These are phyloP conservation scores for Apaloderma vittatum DNA, from an alignment of 2,113 vertebrate genomes.

Conservation along the genomic window DNA sequence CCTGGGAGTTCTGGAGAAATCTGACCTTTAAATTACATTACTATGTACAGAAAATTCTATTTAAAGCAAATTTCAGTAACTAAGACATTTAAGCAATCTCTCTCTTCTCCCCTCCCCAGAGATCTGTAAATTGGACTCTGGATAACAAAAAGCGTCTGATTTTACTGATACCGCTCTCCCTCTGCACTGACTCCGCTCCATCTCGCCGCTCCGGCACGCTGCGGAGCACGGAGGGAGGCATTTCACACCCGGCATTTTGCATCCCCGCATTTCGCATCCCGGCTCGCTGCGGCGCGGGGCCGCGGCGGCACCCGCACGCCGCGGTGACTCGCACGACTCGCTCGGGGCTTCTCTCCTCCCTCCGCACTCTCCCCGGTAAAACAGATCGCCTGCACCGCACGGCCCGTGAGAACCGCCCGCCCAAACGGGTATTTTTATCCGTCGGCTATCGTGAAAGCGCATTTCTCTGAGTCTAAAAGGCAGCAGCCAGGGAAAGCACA, in stretches of 20 bases:
- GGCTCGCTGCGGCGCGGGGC: accelerated
- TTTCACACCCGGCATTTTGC: background rate
- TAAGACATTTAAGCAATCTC: slow-evolving; percentile 31
- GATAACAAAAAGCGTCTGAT: background rate
- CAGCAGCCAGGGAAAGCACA: background rate
- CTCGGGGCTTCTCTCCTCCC: background rate
- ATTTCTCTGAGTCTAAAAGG: background rate
- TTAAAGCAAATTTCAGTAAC: slow-evolving; percentile 56
- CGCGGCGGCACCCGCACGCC: accelerated
- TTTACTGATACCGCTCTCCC: background rate
- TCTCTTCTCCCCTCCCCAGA: too few species aligned
- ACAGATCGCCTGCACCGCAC: background rate
- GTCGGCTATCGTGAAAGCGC: background rate
- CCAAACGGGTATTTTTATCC: background rate
- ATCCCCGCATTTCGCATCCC: too few species aligned
- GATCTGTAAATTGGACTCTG: background rate
- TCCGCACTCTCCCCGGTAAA: accelerated
- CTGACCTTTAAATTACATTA: slow-evolving; percentile 67
- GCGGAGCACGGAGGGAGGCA: accelerated
- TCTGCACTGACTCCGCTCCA: accelerated
- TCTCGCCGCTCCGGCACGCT: background rate
- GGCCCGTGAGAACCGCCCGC: background rate
- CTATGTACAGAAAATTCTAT: slow-evolving; percentile 46
- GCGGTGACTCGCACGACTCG: background rate
- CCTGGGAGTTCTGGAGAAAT: slow-evolving; percentile 68